phyloP scores from a whole-genome alignment of 2,888 invertebrate genomes.

The Drosophila seclusa region DNA sequence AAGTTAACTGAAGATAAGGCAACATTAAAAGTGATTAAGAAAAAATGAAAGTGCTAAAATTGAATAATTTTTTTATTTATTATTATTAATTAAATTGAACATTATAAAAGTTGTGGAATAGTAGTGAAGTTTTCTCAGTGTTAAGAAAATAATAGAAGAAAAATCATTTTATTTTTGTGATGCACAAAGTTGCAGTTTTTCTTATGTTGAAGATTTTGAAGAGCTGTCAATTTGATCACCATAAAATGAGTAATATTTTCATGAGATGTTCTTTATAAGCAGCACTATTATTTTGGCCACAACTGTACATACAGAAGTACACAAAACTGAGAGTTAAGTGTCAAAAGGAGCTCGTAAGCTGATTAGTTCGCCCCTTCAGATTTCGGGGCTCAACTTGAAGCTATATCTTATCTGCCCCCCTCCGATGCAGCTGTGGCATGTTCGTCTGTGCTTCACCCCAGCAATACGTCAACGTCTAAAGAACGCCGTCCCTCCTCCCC shows the following conservation, averaged over 20 bases:
- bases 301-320: background rate
- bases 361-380: constrained; percentile 26
- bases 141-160: background rate
- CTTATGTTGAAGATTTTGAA: background rate
- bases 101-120: no score
- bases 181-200: no score
- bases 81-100: no score
- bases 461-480: constrained; percentile 14
- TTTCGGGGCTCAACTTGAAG: constrained; percentile 12
- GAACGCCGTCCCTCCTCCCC: background rate
- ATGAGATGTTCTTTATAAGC: no score
- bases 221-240: background rate
- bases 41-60: background rate
- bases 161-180: no score
- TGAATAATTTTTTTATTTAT: background rate
- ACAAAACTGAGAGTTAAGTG: background rate
- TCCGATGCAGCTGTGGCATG: constrained; percentile 7
- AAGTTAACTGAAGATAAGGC: background rate
- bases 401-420: constrained; percentile 4
- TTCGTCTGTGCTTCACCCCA: constrained; percentile 18
- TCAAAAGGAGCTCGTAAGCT: constrained; percentile 23
- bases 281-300: background rate
- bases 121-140: no score
- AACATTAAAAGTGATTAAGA: background rate
- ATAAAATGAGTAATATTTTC: background rate